Percentiles rank a stretch among this genome's conserved stretches.
Evolutionary conservation across 2,797 vertebrate species (phyloP).

Genomic region (Euthynnus affinis): DNA sequence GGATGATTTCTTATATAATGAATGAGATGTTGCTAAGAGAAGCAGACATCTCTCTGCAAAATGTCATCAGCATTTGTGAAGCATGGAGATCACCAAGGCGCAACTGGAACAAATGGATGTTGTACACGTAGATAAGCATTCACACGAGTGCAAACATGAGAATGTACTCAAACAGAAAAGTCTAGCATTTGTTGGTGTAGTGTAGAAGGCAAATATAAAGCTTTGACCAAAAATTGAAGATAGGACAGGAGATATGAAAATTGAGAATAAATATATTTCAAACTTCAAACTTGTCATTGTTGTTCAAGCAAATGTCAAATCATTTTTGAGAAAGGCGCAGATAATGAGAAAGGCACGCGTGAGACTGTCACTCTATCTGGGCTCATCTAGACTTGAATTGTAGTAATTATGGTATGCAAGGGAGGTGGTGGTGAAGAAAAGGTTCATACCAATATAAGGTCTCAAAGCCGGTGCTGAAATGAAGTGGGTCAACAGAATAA

Average conservation of each 20-base stretch:
- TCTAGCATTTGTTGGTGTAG: not conserved
- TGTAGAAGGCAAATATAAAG: not conserved
- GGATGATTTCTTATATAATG: not conserved
- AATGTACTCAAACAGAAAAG: not conserved
- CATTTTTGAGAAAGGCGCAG: not conserved
- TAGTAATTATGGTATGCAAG: not conserved
- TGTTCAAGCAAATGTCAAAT: not conserved
- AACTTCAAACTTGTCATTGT: not conserved
- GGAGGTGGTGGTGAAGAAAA: not conserved
- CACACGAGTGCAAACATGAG: not conserved
- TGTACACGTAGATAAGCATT: not conserved
- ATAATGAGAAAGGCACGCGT: not conserved
- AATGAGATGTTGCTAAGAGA: constrained; percentile 40
- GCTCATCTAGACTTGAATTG: not conserved
- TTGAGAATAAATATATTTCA: not conserved
- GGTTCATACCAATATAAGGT: not conserved
- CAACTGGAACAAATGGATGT: not conserved
- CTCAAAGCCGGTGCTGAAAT: constrained; percentile 17
- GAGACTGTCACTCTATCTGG: not conserved
- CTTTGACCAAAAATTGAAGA: not conserved
- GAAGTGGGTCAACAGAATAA: constrained; percentile 12
- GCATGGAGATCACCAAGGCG: not conserved
- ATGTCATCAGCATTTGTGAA: constrained; percentile 12
- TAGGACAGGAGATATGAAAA: not conserved
- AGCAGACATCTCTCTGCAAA: constrained; percentile 1